These are phyloP conservation scores for Lithobates sylvaticus DNA, from an alignment of 2,797 vertebrate species.

Conservation along the genomic window DNA sequence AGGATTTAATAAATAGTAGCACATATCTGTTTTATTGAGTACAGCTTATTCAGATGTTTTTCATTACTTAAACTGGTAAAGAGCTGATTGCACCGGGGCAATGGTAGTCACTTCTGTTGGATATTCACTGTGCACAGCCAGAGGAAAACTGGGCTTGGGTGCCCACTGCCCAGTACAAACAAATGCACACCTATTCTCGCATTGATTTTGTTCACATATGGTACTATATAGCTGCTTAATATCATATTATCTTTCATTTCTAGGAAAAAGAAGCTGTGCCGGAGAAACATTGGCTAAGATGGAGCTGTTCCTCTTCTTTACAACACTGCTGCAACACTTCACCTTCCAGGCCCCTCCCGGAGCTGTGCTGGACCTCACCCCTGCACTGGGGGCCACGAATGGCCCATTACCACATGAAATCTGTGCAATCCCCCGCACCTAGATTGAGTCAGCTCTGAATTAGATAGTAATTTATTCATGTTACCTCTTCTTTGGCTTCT, in stretches of 20 bases:
- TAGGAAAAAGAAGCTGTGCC: conserved; percentile 9
- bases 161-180: conserved; percentile 12
- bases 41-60: too few species aligned
- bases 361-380: not conserved
- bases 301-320: too few species aligned
- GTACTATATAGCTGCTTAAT: too few species aligned
- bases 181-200: conserved; percentile 12
- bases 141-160: conserved; percentile 63
- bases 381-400: not conserved
- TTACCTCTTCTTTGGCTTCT: too few species aligned
- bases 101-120: too few species aligned
- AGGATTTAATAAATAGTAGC: too few species aligned
- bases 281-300: conserved; percentile 5
- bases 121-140: not conserved
- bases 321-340: too few species aligned
- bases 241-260: not conserved
- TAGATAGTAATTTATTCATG: too few species aligned
- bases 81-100: too few species aligned
- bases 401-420: conserved; percentile 1
- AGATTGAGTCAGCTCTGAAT: too few species aligned
- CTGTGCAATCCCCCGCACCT: not conserved
- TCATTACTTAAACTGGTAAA: too few species aligned
- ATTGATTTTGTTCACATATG: not conserved
- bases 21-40: too few species aligned
- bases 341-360: not conserved